Evolutionary conservation across 2,797 vertebrate genomes (phyloP), one percentile per base, ranked within the genome.

Genomic region (Erpetoichthys calabaricus): DNA sequence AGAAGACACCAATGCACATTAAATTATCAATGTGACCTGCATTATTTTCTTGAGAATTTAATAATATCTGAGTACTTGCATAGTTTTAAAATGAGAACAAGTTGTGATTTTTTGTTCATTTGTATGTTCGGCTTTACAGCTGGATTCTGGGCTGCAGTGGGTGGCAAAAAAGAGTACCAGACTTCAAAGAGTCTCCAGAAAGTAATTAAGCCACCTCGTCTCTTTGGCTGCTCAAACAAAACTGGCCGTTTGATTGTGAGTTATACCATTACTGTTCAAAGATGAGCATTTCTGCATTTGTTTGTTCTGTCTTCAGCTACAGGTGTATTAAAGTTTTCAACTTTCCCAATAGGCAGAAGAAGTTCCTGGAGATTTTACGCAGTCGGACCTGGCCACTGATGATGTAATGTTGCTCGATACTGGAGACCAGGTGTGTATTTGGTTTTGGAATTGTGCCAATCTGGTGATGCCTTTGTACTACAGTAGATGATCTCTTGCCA

Each of bases 341-440:
- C 51, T 55, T 42, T 47, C 51, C 45, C 55, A 3, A 52, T 51
- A 88, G 86, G 80, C 62, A 1, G 86, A 87, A 8, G 81, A 85
- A 65, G 76, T 88, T 46, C 74, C 76, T 0, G 75, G 78, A 49
- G 81, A 84, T 1, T 71, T 83, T 47, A 71, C 72, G 50, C 86
- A 87, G 71, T 4, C 63, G 0, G 84, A 87, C 65, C 67, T 88
- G 68, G 78, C 80, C 42, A 63, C 69, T 0, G 85, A 88, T 65
- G 85, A 88, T 47, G 69, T 86, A 63, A 88, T 88, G 86, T 64
- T 88, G 59, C 62, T 88, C 70, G 86, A 88, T 61, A 70, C 70
- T 3, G 67, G 71, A 70, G 64, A 77, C 60, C 75, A 85, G 75
- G 86, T 87, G 52, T 67, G 65, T 56, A 45, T n/a, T 8, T 5